Evolutionary conservation across 2,888 invertebrate species (phyloP).

Genomic region (Aradus depressus): DNA sequence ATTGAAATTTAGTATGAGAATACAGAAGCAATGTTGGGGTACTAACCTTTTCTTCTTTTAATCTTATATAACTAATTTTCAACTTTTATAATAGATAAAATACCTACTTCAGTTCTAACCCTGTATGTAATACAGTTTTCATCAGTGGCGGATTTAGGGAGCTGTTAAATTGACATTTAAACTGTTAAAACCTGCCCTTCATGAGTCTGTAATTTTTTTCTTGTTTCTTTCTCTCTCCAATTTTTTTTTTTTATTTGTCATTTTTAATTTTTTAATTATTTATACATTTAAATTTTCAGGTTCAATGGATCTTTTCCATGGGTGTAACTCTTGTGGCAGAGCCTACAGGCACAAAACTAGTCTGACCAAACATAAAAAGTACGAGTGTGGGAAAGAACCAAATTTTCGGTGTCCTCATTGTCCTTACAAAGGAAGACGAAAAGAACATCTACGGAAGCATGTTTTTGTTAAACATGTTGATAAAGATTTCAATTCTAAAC

Average conservation of each 20-base stretch:
- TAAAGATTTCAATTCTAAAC: neutral
- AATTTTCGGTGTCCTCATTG: slow-evolving; percentile 34
- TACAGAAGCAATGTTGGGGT: no score
- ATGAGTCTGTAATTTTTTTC: no score
- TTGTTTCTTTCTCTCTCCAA: no score
- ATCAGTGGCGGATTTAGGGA: no score
- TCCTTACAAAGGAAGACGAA: slow-evolving; percentile 35
- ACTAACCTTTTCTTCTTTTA: no score
- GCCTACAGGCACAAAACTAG: slow-evolving; percentile 22
- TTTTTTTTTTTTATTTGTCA: neutral
- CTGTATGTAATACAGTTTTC: no score
- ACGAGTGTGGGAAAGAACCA: slow-evolving; percentile 34
- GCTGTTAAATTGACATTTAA: no score
- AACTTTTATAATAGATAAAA: no score
- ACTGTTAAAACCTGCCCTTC: no score
- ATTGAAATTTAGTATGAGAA: no score
- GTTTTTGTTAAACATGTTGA: slow-evolving; percentile 6
- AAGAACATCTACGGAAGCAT: slow-evolving; percentile 27
- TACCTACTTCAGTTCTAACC: no score
- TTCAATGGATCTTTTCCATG: neutral
- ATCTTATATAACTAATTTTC: no score
- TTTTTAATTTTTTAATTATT: neutral
- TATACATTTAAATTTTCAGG: neutral
- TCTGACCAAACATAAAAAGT: slow-evolving; percentile 29
- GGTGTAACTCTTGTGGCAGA: slow-evolving; percentile 22